These are phyloP conservation scores for Drosophila parthenogenetica DNA, from an alignment of 2,888 invertebrate genomes.

Conservation along the genomic window DNA sequence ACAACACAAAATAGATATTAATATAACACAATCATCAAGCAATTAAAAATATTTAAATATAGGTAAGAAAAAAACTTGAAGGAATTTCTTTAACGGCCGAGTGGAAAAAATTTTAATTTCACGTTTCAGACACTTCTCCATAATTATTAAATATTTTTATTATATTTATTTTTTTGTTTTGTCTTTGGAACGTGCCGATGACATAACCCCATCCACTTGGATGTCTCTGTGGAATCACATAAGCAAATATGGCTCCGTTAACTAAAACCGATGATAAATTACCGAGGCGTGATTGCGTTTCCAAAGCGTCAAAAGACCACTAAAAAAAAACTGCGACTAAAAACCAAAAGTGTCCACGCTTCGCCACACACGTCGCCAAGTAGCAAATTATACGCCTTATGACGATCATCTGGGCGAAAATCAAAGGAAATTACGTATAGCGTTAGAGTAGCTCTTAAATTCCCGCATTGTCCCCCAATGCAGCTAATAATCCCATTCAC, in stretches of 20 bases:
- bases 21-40: neutral
- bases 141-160: slow-evolving; percentile 1
- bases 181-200: slow-evolving; percentile 43
- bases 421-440: neutral
- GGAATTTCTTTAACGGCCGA: slow-evolving; percentile 53
- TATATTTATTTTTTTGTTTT: neutral
- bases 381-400: slow-evolving; percentile 24
- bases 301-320: slow-evolving; percentile 35
- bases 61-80: neutral
- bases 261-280: slow-evolving; percentile 77
- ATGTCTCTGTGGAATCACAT: slow-evolving; percentile 4
- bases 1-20: neutral
- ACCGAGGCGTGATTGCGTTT: slow-evolving; percentile 69
- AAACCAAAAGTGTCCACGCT: slow-evolving; percentile 28
- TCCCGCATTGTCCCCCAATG: slow-evolving; percentile 2
- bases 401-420: slow-evolving; percentile 8
- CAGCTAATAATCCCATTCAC: slow-evolving; percentile 7
- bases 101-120: slow-evolving; percentile 47
- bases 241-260: slow-evolving; percentile 21
- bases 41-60: slow-evolving; percentile 25
- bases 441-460: neutral
- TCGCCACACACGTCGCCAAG: slow-evolving; percentile 53
- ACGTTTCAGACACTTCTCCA: slow-evolving; percentile 27
- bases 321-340: slow-evolving; percentile 4
- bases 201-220: slow-evolving; percentile 39